Conservation (phyloP, 30 jellyfish, hydroid and myxozoan species). For the Aurelia aurita complex sp. Pacific region DNA sequence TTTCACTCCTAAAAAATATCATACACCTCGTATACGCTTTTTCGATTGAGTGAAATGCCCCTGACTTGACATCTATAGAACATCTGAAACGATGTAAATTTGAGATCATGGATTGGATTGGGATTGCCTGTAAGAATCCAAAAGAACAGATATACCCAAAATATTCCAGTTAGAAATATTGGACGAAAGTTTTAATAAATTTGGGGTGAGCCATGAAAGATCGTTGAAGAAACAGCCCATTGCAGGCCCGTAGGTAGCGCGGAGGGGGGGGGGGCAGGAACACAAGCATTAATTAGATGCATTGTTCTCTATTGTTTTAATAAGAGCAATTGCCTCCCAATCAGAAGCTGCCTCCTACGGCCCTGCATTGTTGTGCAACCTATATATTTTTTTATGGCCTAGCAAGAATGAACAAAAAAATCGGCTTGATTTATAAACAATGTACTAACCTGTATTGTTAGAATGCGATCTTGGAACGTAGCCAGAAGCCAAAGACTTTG, state of each 20-base stretch:
- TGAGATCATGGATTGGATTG: background rate
- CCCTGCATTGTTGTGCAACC: background rate
- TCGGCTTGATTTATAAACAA: background rate
- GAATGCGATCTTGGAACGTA: background rate
- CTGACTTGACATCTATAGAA: background rate
- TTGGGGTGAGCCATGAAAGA: background rate
- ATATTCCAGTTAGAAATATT: background rate
- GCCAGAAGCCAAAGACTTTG: background rate
- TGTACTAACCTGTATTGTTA: background rate
- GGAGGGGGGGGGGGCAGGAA: too few species aligned
- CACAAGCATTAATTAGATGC: too few species aligned
- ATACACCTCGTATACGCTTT: too few species aligned
- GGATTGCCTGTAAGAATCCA: constrained; percentile 5
- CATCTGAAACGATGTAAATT: background rate
- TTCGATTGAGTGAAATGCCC: background rate
- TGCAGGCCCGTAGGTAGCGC: too few species aligned
- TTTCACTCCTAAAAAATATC: too few species aligned
- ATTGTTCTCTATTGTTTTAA: too few species aligned
- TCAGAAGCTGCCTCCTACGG: too few species aligned
- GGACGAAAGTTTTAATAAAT: background rate
- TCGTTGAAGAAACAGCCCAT: too few species aligned
- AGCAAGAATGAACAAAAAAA: background rate
- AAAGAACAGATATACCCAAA: background rate
- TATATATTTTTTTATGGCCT: too few species aligned
- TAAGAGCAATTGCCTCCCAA: too few species aligned